phyloP scores from a whole-genome alignment of 2,797 vertebrate genomes.

The Gadopsis bispinosus region DNA sequence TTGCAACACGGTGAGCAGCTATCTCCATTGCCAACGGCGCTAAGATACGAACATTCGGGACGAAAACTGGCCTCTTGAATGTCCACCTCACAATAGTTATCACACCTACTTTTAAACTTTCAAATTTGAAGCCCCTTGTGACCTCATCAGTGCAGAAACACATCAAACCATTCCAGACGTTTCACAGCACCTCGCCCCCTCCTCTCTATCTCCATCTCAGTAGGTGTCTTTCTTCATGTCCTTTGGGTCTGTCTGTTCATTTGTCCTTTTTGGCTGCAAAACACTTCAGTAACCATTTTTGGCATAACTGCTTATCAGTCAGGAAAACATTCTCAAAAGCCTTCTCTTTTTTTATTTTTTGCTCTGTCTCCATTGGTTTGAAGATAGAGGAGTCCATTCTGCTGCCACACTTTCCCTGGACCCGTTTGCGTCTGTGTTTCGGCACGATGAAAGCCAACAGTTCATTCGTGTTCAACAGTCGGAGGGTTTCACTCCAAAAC shows the following conservation, averaged over 20 bases:
- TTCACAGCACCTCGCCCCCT: background rate
- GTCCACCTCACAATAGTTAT: constrained; percentile 1
- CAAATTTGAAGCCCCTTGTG: background rate
- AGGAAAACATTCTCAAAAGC: constrained; percentile 21
- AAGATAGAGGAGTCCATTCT: constrained; percentile 36
- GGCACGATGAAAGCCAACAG: constrained; percentile 1
- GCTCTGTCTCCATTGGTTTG: constrained; percentile 42
- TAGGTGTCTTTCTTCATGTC: constrained; percentile 18
- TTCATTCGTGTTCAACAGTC: background rate
- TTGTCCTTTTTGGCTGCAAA: constrained; percentile 31
- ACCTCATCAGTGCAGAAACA: constrained; percentile 3
- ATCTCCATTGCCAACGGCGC: background rate
- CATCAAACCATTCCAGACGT: constrained; percentile 10
- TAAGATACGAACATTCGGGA: background rate
- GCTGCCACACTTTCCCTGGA: constrained; percentile 19
- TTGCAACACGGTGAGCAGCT: background rate
- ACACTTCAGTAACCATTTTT: constrained; percentile 10
- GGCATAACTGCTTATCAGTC: constrained; percentile 41
- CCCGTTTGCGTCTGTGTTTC: constrained; percentile 1
- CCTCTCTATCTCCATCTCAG: background rate
- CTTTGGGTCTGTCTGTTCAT: constrained; percentile 36
- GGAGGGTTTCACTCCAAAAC: background rate
- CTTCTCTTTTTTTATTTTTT: background rate
- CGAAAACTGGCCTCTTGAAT: background rate
- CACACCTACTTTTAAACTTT: background rate